Base-by-base conservation (phyloP, 1,140 invertebrate species). In the Apis cerana region DNA sequence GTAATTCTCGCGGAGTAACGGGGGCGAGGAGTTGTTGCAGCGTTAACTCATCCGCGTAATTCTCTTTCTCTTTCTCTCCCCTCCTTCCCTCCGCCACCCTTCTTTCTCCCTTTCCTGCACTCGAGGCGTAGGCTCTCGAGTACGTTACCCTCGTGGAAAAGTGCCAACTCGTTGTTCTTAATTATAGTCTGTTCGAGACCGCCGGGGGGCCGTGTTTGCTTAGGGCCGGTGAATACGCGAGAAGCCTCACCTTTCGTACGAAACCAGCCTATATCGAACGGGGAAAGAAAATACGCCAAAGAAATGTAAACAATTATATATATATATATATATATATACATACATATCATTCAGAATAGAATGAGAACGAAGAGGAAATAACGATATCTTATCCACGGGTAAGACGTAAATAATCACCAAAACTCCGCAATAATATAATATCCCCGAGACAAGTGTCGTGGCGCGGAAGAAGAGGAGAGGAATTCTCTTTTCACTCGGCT, bases 111-210 rank as follows among this genome's bases (percentile, higher is more conserved):
- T 8, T 11, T 27, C 7, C 17, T 50, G 13, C n/a, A n/a, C 67
- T 23, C 17, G 21, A 43, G 33, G 10, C 19, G 61, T 8, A 48
- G 72, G 33, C 54, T 19, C 56, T 59, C 62, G 81, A 48, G 58
- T 71, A 17, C 52, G 59, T 72, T 83, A 79, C 80, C 56, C 58
- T 62, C 59, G 50, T 70, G 75, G 75, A 82, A 70, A 82, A 62
- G 21, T 77, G 58, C 59, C 59, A 79, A 71, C 56, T 48, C 67
- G 62, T 50, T 61, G 50, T 52, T 54, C 67, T 75, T 75, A 75
- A 81, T 81, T 81, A 68, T 59, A 75, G 61, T 56, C 62, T 9
- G 72, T 75, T 23, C 62, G 52, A 43, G 72, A 43, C 5, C 33
- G 33, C 2, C 27, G 27, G 27, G 27, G 27, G 27, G 27, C 27